A percentile compares a stretch with the other conserved stretches of the same genome.
Conservation (phyloP, 2,888 invertebrate genomes). For the Xestobium rufovillosum region DNA sequence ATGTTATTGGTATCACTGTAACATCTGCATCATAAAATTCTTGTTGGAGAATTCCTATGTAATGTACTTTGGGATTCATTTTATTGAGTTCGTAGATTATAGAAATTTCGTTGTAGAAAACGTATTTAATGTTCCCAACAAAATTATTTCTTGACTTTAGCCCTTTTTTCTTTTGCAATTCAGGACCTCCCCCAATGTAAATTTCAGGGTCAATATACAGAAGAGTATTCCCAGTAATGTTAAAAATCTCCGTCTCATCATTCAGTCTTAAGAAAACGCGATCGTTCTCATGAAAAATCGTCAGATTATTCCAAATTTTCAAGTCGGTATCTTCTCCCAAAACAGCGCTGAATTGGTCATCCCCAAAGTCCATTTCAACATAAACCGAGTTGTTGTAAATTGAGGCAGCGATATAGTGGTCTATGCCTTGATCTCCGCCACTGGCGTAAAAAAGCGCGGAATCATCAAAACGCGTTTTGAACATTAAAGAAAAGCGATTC, state of each 20-base stretch:
- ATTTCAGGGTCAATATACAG: constrained; percentile 91
- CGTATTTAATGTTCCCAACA: constrained; percentile 81
- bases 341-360: constrained; percentile 61
- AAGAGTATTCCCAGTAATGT: constrained; percentile 64
- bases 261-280: constrained; percentile 70
- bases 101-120: constrained; percentile 88
- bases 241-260: constrained; percentile 59
- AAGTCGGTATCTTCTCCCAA: constrained; percentile 64
- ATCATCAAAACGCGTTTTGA: constrained; percentile 86
- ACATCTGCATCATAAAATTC: constrained; percentile 80
- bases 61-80: constrained; percentile 68
- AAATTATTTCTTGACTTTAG: constrained; percentile 46
- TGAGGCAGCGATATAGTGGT: constrained; percentile 85
- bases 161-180: constrained; percentile 74
- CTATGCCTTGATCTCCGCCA: constrained; percentile 79
- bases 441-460: constrained; percentile 90
- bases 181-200: constrained; percentile 72
- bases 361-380: constrained; percentile 82
- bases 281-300: constrained; percentile 72
- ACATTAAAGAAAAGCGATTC: constrained; percentile 80
- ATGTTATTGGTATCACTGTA: constrained; percentile 82
- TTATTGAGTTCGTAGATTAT: constrained; percentile 82
- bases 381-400: constrained; percentile 76
- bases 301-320: constrained; percentile 83
- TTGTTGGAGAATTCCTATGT: constrained; percentile 58